Conservation (phyloP, 2,113 vertebrate genomes). For the Emydura subglobosa region DNA sequence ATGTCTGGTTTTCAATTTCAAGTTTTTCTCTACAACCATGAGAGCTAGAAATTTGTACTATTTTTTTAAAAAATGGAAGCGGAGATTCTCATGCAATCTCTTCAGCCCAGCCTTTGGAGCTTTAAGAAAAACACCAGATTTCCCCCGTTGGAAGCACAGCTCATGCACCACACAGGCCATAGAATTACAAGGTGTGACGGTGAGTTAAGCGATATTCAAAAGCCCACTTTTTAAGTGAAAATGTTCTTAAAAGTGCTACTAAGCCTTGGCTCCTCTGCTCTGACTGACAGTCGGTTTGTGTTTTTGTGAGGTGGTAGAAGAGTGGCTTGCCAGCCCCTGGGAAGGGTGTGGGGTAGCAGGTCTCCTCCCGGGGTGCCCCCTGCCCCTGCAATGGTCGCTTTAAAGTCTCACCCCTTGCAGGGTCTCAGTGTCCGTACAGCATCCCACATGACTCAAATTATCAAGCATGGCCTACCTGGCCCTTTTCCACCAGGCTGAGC, state of each 20-base stretch:
- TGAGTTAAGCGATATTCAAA: background rate
- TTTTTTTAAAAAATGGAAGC: no score
- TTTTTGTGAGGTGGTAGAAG: background rate
- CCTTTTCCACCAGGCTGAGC: background rate
- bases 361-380: background rate
- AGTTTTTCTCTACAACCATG: background rate
- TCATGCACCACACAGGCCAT: background rate
- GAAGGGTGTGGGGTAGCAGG: background rate
- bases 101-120: background rate
- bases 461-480: background rate
- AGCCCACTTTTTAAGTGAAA: background rate
- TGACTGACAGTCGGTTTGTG: background rate
- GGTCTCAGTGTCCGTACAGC: background rate
- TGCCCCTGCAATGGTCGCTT: background rate
- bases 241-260: background rate
- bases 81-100: background rate
- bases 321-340: background rate
- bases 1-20: background rate
- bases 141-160: accelerated
- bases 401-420: background rate
- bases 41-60: background rate
- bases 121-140: background rate
- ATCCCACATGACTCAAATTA: background rate
- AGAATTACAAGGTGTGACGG: background rate
- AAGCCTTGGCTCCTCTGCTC: background rate